Conservation (phyloP, 2,797 vertebrate species). For the Phataginus tetradactyla region DNA sequence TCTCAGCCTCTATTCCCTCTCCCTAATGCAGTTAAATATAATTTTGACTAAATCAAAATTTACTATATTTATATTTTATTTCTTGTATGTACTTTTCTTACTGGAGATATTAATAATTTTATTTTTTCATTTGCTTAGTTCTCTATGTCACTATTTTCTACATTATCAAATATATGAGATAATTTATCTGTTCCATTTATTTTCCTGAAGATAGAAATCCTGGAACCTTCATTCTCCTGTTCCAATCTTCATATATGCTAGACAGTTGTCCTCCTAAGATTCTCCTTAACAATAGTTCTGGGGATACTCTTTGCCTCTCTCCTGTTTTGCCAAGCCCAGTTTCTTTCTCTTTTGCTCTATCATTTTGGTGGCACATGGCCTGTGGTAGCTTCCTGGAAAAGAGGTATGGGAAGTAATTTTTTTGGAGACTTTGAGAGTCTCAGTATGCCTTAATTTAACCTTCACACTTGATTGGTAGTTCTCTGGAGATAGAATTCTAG, state of each 20-base stretch:
- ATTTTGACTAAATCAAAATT: background rate
- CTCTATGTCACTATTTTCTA: background rate
- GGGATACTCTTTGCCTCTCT: background rate
- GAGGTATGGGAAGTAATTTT: background rate
- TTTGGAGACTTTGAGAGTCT: background rate
- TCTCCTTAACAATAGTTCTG: background rate
- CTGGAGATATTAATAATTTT: background rate
- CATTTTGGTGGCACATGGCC: background rate
- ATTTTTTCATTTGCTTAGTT: conserved; percentile 15
- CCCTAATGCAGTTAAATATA: background rate
- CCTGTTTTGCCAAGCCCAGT: background rate
- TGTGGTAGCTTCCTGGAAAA: background rate
- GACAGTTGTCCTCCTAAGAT: background rate
- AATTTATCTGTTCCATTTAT: background rate
- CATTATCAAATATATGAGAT: background rate
- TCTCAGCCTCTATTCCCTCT: background rate
- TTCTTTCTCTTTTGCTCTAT: background rate
- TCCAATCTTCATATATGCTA: background rate
- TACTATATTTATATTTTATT: background rate
- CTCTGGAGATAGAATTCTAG: background rate
- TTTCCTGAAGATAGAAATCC: background rate
- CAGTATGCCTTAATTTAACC: background rate
- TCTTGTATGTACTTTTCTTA: background rate
- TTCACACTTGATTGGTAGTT: background rate
- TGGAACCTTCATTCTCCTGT: background rate